Base-by-base conservation (phyloP, 2,797 vertebrate genomes). In the Champsocephalus esox region DNA sequence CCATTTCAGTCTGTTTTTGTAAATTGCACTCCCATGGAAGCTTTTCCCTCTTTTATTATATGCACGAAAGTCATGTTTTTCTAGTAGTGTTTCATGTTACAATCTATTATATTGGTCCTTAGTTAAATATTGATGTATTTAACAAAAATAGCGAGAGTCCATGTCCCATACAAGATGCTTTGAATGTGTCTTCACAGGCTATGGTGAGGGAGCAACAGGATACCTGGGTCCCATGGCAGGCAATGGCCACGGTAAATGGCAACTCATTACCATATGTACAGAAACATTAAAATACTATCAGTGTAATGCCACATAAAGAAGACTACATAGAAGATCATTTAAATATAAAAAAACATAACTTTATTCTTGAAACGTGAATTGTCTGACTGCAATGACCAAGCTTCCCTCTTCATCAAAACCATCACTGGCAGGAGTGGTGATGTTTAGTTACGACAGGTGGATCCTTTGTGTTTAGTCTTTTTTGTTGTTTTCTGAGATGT, bases 221-320 rank as follows among this genome's bases (percentile, higher is more conserved):
- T 88, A 91, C 52, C 82, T 88, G 17, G 90, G 88, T 10, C 85
- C 77, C 2, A 28, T 48, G 32, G 86, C 73, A 6, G 88, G 87
- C 7, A 91, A 93, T 0, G 90, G 89, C 54, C 87, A 66, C 0
- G 89, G 92, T 93, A 58, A 84, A 81, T 52, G 60, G 14, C 16
- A 28, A 24, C 58, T 70, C n/a, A n/a, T 44, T 41, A 54, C n/a
- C 5, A 38, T 24, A 8, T 7, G 19, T 52, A 43, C 5, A 4
- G 61, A 7, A 67, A 66, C 28, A 71, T 32, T 49, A 2, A 60
- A 44, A 75, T 43, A 19, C 12, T 24, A 14, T 11, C 8, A 44
- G 41, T n/a, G 14, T 0, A 17, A 28, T 65, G 50, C 0, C 3
- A 34, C 43, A 45, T 28, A 17, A 17, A n/a, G 28, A 50, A 57